These are phyloP conservation scores for Lottia scabra DNA, from an alignment of 2,888 invertebrate genomes.

Conservation along the genomic window DNA sequence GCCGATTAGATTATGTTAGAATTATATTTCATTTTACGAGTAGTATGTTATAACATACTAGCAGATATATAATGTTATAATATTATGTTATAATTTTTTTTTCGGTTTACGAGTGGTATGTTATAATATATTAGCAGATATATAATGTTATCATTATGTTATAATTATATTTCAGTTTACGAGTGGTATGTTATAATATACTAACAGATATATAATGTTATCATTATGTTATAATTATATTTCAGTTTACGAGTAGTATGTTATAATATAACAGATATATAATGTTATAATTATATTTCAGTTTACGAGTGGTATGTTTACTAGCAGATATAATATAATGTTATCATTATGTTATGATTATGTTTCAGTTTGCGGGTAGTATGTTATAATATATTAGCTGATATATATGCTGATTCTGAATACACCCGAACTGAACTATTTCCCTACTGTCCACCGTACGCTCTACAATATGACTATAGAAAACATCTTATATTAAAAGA, in stretches of 20 bases:
- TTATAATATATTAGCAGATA: too few species aligned
- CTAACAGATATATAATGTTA: conserved; percentile 93
- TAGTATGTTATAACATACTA: conserved; percentile 89
- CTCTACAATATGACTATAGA: conserved; percentile 85
- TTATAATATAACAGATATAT: too few species aligned
- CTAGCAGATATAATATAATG: too few species aligned
- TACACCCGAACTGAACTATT: conserved; percentile 80
- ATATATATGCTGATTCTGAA: conserved; percentile 89
- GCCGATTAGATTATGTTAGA: too few species aligned
- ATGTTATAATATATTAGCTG: conserved; percentile 91
- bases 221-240: too few species aligned
- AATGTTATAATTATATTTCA: too few species aligned
- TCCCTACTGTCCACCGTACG: conserved; percentile 87
- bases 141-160: too few species aligned
- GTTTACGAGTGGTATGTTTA: too few species aligned
- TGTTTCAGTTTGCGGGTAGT: conserved; percentile 78
- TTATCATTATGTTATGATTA: conserved; percentile 19
- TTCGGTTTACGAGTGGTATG: too few species aligned
- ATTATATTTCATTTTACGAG: conserved; percentile 75
- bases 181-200: conserved; percentile 90
- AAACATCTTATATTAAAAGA: conserved; percentile 88
- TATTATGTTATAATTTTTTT: too few species aligned
- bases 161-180: conserved; percentile 71
- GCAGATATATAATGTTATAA: conserved; percentile 95
- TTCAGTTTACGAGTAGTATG: too few species aligned